Conservation (phyloP, 1,140 invertebrate species). For the Andrena cerasifolii region DNA sequence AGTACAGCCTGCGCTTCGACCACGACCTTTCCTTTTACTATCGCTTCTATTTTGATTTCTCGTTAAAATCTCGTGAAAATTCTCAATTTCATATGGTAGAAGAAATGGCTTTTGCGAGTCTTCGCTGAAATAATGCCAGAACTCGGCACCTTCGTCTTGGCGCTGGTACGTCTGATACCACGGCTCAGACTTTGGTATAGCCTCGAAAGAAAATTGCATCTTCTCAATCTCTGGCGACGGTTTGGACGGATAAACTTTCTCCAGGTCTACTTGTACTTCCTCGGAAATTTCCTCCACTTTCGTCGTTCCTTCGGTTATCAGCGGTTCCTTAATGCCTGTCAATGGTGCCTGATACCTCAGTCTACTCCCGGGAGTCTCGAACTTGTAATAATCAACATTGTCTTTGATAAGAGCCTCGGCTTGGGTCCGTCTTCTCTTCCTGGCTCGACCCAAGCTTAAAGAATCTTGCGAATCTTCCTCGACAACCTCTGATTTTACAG, state of each 20-base stretch:
- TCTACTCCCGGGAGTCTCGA: conserved; percentile 84
- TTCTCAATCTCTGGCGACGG: conserved; percentile 85
- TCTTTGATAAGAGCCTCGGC: conserved; percentile 84
- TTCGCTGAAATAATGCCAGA: conserved; percentile 81
- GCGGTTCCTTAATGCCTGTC: conserved; percentile 68
- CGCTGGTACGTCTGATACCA: conserved; percentile 91
- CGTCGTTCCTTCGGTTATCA: not conserved
- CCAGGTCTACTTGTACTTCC: conserved; percentile 49
- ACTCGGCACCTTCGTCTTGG: conserved; percentile 87
- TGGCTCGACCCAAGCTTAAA: conserved; percentile 65
- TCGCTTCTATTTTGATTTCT: conserved; percentile 65
- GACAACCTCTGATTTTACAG: conserved; percentile 65
- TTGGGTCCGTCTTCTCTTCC: conserved; percentile 83
- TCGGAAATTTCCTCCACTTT: conserved; percentile 54
- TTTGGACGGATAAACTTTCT: conserved; percentile 78
- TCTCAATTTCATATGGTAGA: conserved; percentile 89
- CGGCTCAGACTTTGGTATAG: conserved; percentile 86
- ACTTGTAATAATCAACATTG: conserved; percentile 86
- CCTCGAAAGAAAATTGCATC: conserved; percentile 90
- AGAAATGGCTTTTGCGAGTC: conserved; percentile 84
- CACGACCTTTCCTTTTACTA: conserved; percentile 69
- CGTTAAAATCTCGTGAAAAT: conserved; percentile 74
- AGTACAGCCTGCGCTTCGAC: conserved; percentile 66
- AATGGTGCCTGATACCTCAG: conserved; percentile 79
- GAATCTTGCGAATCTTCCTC: conserved; percentile 78